These are phyloP conservation scores for Lycodopsis pacificus DNA, from an alignment of 2,797 vertebrate species.

Conservation along the genomic window DNA sequence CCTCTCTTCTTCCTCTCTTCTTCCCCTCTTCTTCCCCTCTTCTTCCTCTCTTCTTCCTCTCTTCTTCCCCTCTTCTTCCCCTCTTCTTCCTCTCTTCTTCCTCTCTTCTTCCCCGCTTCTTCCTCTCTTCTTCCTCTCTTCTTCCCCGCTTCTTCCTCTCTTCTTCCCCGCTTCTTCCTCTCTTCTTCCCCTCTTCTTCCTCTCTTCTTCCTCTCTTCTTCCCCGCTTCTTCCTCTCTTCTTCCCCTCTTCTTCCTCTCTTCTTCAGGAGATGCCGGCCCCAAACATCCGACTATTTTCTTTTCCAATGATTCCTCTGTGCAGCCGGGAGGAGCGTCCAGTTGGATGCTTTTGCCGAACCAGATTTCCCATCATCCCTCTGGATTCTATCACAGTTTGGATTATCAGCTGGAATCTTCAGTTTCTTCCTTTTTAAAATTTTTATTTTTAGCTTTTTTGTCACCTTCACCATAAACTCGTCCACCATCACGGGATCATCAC, in stretches of 20 bases:
- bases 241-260: not conserved
- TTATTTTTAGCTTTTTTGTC: not conserved
- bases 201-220: not conserved
- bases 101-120: not conserved
- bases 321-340: slow-evolving; percentile 13
- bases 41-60: not conserved
- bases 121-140: not conserved
- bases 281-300: slow-evolving; percentile 19
- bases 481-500: not conserved
- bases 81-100: not conserved
- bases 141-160: not conserved
- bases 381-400: slow-evolving; percentile 32
- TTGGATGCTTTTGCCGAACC: slow-evolving; percentile 7
- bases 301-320: slow-evolving; percentile 53
- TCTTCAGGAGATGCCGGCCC: not conserved
- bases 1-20: not conserved
- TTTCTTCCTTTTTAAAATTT: not conserved
- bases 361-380: slow-evolving; percentile 20
- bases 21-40: too few species aligned
- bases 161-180: not conserved
- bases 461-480: not conserved
- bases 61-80: not conserved
- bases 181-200: not conserved
- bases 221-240: not conserved
- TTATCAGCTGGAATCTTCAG: slow-evolving; percentile 1